phyloP scores from a whole-genome alignment of 2,888 invertebrate genomes.

The Thyatira batis region DNA sequence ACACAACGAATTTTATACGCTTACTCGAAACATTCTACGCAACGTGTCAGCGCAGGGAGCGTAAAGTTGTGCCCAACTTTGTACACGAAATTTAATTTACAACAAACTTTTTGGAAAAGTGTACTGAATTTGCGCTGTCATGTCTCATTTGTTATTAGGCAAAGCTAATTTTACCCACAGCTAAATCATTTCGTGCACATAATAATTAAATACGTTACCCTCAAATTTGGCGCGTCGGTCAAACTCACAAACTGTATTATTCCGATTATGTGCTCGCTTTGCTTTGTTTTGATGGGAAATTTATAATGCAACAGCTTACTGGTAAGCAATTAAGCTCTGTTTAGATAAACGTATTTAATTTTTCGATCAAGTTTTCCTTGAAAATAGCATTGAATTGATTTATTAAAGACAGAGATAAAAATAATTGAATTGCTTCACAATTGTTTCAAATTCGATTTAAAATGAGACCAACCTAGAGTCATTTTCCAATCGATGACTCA shows the following conservation, averaged over 20 bases:
- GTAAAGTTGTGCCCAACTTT: constrained; percentile 55
- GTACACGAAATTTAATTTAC: constrained; percentile 62
- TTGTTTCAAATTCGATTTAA: constrained; percentile 62
- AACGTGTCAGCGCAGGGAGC: constrained; percentile 49
- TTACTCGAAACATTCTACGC: constrained; percentile 42
- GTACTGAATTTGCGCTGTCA: constrained; percentile 64
- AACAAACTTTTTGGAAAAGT: constrained; percentile 64
- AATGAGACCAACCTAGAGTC: constrained; percentile 60
- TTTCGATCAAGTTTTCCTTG: constrained; percentile 5
- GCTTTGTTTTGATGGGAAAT: constrained; percentile 31
- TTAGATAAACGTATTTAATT: constrained; percentile 17
- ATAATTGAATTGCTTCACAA: constrained; percentile 53
- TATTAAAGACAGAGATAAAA: too few relatives aligned
- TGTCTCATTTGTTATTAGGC: constrained; percentile 66
- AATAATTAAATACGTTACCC: constrained; percentile 60
- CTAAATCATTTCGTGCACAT: constrained; percentile 60
- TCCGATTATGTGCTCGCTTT: constrained; percentile 41
- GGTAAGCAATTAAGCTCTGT: constrained; percentile 23
- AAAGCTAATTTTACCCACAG: constrained; percentile 56
- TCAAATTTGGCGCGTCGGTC: constrained; percentile 49
- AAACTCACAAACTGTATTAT: constrained; percentile 57
- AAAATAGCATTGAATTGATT: too few relatives aligned
- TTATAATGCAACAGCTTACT: constrained; percentile 33
- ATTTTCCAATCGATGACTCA: constrained; percentile 28
- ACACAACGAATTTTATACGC: constrained; percentile 30